phyloP scores from a whole-genome alignment of 2,113 vertebrate genomes.

The Xerus inauris region DNA sequence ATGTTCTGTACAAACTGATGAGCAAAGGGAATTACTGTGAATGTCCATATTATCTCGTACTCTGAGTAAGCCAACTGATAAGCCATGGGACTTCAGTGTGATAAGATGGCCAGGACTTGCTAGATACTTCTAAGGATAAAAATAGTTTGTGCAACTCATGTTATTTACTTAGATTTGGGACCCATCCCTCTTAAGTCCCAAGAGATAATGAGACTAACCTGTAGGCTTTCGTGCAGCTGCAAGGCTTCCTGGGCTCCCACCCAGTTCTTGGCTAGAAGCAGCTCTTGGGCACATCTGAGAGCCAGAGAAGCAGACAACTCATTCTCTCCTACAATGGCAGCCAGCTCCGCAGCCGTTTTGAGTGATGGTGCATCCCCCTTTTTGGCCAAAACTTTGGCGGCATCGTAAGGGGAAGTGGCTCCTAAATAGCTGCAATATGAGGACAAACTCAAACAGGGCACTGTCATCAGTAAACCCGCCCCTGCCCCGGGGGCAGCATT shows the following conservation, averaged over 20 bases:
- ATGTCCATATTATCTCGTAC: neutral
- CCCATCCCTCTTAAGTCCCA: no score
- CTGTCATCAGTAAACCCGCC: neutral
- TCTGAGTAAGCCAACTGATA: neutral
- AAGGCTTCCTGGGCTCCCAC: conserved; percentile 91
- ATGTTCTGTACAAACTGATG: neutral
- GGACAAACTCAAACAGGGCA: neutral
- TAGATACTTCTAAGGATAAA: neutral
- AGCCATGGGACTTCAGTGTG: neutral
- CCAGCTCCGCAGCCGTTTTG: conserved; percentile 90
- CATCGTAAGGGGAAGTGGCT: conserved; percentile 92
- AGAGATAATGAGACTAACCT: conserved; percentile 87
- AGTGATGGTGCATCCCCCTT: conserved; percentile 94
- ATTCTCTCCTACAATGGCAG: conserved; percentile 88
- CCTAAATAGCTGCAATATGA: conserved; percentile 90
- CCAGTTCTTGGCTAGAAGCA: conserved; percentile 92
- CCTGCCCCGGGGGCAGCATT: rapidly evolving
- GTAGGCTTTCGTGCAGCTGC: conserved; percentile 87
- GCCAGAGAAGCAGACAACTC: conserved; percentile 91
- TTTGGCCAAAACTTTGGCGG: conserved; percentile 94
- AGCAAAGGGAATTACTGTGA: neutral
- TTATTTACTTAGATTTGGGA: neutral
- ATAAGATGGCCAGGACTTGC: neutral
- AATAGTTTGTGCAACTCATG: neutral
- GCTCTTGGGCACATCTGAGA: conserved; percentile 93